These are phyloP conservation scores for Caenorhabditis wallacei DNA, from an alignment of 2,888 invertebrate species.

Conservation along the genomic window DNA sequence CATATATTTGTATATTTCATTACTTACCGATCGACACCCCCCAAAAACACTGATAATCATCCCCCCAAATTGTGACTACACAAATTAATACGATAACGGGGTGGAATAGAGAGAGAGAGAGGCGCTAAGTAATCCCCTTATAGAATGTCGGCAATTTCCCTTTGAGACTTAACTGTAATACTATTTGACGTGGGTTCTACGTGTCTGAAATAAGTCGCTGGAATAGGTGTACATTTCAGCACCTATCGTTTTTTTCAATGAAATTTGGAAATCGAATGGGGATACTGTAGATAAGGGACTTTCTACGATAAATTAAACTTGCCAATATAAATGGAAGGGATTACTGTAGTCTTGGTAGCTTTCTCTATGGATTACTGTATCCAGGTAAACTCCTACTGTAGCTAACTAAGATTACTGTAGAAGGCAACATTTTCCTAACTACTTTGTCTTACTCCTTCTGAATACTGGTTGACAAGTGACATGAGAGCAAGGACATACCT, in stretches of 20 bases:
- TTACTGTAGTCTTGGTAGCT: too few species aligned
- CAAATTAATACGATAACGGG: conserved; percentile 39
- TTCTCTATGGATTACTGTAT: too few species aligned
- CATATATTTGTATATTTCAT: conserved; percentile 2
- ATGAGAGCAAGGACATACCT: conserved; percentile 32
- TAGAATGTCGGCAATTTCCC: conserved; percentile 22
- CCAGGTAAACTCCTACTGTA: too few species aligned
- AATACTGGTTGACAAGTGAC: conserved; percentile 12
- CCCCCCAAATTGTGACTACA: background rate
- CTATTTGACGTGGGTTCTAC: conserved; percentile 9
- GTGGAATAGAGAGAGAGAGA: background rate
- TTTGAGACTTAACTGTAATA: conserved; percentile 27
- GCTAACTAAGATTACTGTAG: too few species aligned
- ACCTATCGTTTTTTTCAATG: conserved; percentile 11
- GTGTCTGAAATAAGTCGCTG: conserved; percentile 10
- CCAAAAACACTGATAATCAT: conserved; percentile 5
- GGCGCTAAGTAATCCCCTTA: conserved; percentile 54
- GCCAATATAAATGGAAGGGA: too few species aligned
- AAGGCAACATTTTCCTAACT: too few species aligned
- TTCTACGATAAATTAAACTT: too few species aligned
- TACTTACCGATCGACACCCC: conserved; percentile 5
- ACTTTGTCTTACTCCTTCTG: too few species aligned
- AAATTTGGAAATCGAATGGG: too few species aligned
- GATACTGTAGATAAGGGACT: too few species aligned
- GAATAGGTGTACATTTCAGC: conserved; percentile 35